Percentiles rank a stretch among this genome's conserved stretches.
Evolutionary conservation across 2,113 vertebrate species (phyloP).

Genomic region (Pachyramphus minor): DNA sequence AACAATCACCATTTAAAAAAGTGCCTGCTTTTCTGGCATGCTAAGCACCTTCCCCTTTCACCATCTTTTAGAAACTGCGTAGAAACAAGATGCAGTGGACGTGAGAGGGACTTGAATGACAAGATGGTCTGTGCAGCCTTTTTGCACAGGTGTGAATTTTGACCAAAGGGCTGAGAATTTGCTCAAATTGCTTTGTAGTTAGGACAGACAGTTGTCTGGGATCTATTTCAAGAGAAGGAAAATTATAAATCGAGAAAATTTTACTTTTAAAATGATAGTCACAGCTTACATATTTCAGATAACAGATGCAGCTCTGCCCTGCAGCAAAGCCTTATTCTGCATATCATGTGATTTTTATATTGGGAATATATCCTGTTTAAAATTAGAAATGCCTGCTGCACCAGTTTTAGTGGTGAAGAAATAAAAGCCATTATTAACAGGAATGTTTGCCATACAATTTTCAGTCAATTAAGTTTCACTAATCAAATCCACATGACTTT

Average conservation of each 20-base stretch:
- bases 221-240: background rate
- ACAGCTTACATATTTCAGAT: conserved; percentile 16
- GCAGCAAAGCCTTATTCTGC: conserved; percentile 5
- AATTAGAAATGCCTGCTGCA: conserved; percentile 15
- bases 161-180: background rate
- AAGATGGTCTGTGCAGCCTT: background rate
- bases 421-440: background rate
- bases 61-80: background rate
- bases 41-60: background rate
- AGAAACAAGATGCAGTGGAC: background rate
- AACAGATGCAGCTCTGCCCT: conserved; percentile 23
- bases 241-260: background rate
- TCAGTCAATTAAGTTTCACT: background rate
- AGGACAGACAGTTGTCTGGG: background rate
- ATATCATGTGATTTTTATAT: background rate
- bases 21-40: background rate
- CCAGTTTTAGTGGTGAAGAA: background rate
- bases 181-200: background rate
- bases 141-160: background rate
- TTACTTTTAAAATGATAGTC: background rate
- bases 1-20: background rate
- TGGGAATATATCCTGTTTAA: conserved; percentile 11
- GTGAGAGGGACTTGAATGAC: background rate
- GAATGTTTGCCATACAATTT: background rate
- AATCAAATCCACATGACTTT: background rate